A percentile compares a stretch with the other conserved stretches of the same genome.
Evolutionary conservation across 1,140 invertebrate species (phyloP).

Genomic region (Daktulosphaira vitifoliae): DNA sequence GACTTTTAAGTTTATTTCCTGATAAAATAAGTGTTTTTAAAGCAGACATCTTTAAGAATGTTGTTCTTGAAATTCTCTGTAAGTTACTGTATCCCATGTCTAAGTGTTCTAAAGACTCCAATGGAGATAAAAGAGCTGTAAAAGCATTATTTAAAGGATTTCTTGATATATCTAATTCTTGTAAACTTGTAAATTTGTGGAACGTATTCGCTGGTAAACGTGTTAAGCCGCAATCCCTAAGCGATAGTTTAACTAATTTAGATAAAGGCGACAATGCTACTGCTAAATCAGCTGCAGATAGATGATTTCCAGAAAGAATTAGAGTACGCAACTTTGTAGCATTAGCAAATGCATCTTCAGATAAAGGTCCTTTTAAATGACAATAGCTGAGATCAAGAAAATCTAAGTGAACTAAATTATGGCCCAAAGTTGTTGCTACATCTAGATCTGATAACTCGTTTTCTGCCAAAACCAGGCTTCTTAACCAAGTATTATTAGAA

Average conservation of each 20-base stretch:
- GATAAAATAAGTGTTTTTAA: conserved; percentile 57
- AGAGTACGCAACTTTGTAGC: conserved; percentile 56
- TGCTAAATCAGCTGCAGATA: conserved; percentile 57
- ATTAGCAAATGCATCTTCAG: conserved; percentile 59
- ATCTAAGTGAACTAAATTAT: conserved; percentile 56
- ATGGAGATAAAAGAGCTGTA: conserved; percentile 54
- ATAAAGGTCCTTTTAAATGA: conserved; percentile 55
- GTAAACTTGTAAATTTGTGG: conserved; percentile 50
- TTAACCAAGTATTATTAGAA: conserved; percentile 54
- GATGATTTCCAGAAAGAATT: conserved; percentile 57
- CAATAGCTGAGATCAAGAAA: conserved; percentile 61
- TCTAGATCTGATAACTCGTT: conserved; percentile 57
- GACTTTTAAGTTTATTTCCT: conserved; percentile 55
- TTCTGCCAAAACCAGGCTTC: conserved; percentile 55
- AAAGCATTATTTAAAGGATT: conserved; percentile 61
- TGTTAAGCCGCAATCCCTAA: conserved; percentile 56
- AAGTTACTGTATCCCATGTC: conserved; percentile 66
- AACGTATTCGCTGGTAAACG: conserved; percentile 55
- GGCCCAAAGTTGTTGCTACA: conserved; percentile 54
- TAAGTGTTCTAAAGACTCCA: conserved; percentile 56
- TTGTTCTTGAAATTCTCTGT: conserved; percentile 54
- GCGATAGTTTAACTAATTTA: conserved; percentile 55
- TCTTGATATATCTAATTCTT: conserved; percentile 59
- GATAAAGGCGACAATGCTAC: conserved; percentile 56
- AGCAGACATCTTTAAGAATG: conserved; percentile 60